A percentile compares a stretch with the other conserved stretches of the same genome.
These are phyloP conservation scores for Uria aalge DNA, from an alignment of 2,113 vertebrate species.

Conservation along the genomic window DNA sequence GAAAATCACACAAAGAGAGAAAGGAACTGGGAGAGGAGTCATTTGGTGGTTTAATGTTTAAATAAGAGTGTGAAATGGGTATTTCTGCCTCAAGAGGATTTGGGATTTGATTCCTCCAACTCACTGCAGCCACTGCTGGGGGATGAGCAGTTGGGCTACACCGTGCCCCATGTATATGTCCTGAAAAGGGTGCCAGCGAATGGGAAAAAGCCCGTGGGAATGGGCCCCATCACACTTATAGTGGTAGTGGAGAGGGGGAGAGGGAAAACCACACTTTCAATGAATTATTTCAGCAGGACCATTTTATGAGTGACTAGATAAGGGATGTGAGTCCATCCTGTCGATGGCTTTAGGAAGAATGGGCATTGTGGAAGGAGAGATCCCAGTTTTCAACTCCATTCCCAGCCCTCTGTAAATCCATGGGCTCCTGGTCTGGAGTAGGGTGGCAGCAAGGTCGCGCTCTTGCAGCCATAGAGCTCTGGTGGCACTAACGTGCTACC, in stretches of 20 bases:
- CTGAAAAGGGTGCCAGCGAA: not conserved
- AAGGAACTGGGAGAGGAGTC: slow-evolving; percentile 8
- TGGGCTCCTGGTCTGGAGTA: not conserved
- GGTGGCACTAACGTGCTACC: fast-evolving
- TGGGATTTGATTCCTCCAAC: not conserved
- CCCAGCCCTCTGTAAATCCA: not conserved
- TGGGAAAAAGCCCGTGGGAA: not conserved
- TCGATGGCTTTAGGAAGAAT: not conserved
- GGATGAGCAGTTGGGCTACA: not conserved
- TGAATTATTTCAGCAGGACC: not conserved
- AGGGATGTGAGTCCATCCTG: not conserved
- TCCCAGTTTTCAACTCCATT: not conserved
- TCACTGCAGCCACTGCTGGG: not conserved
- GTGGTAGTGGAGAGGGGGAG: not conserved
- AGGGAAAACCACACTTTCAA: not conserved
- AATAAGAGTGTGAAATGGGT: not conserved
- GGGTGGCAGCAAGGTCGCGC: fast-evolving
- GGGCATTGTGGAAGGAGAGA: not conserved
- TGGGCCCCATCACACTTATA: not conserved
- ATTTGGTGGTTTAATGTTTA: not conserved
- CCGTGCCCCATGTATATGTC: not conserved
- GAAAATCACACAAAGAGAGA: slow-evolving; percentile 28
- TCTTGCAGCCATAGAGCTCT: fast-evolving
- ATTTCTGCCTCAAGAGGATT: not conserved
- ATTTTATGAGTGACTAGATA: not conserved